These are phyloP conservation scores for Albula goreensis DNA, from an alignment of 2,113 vertebrate species.

Conservation along the genomic window DNA sequence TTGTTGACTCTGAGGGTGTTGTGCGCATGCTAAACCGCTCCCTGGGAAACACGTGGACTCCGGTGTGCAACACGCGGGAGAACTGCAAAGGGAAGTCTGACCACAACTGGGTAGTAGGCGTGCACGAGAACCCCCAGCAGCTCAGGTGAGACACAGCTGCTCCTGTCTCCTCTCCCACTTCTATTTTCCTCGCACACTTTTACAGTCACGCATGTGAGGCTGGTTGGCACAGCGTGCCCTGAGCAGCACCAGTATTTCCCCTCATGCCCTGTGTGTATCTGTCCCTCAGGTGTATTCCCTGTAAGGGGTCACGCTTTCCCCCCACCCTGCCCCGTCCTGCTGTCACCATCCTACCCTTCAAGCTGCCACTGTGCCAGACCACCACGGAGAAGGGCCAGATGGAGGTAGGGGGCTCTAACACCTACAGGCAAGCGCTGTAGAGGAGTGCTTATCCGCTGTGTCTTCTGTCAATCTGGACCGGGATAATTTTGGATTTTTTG, in stretches of 20 bases:
- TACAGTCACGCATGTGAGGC: neutral
- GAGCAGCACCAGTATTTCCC: neutral
- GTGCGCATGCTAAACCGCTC: constrained; percentile 88
- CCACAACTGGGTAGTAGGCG: constrained; percentile 92
- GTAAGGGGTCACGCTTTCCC: constrained; percentile 91
- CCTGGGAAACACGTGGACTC: constrained; percentile 84
- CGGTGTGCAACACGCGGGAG: constrained; percentile 84
- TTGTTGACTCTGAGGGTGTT: constrained; percentile 83
- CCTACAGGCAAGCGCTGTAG: neutral
- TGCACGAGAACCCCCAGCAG: constrained; percentile 92
- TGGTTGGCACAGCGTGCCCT: neutral
- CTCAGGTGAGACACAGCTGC: constrained; percentile 74
- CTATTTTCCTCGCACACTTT: neutral
- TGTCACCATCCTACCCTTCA: constrained; percentile 83
- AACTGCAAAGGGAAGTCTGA: constrained; percentile 91
- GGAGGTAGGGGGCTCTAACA: constrained; percentile 79
- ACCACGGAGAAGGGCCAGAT: constrained; percentile 93
- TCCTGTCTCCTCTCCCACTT: neutral
- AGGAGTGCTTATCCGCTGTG: too few relatives aligned
- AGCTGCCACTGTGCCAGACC: constrained; percentile 87
- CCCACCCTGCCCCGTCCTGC: constrained; percentile 92
- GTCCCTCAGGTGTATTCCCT: constrained; percentile 86
- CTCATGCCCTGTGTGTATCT: neutral
- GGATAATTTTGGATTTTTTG: too few relatives aligned
- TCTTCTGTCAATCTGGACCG: too few relatives aligned